Conservation (phyloP, 2,888 invertebrate genomes). For the Drosophila subquinaria region DNA sequence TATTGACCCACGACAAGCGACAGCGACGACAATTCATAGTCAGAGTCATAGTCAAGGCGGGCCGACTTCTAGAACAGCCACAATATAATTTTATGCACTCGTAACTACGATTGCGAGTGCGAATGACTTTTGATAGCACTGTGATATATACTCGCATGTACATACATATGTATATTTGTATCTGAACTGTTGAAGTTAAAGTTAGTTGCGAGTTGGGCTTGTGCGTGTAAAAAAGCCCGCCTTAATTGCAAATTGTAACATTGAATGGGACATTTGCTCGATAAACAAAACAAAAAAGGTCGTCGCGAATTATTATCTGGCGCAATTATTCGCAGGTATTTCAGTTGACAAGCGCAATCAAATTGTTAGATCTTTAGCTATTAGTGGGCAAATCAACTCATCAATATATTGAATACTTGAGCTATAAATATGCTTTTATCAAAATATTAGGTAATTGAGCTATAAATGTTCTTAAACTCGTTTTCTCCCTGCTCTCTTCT, state of each 20-base stretch:
- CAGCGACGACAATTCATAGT: not conserved
- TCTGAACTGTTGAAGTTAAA: slow-evolving; percentile 15
- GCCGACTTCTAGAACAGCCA: slow-evolving; percentile 22
- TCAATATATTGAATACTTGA: slow-evolving; percentile 5
- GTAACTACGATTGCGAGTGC: slow-evolving; percentile 1
- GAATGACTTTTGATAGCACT: slow-evolving; percentile 33
- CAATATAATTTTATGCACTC: slow-evolving; percentile 31
- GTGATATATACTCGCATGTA: slow-evolving; percentile 1
- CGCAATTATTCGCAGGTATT: slow-evolving; percentile 14
- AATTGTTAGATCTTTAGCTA: slow-evolving; percentile 1
- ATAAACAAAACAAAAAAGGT: slow-evolving; percentile 29
- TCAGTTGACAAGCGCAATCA: slow-evolving; percentile 11
- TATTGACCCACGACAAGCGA: slow-evolving; percentile 11
- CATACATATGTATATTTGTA: slow-evolving; percentile 3
- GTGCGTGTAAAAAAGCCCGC: slow-evolving; percentile 20
- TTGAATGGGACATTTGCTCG: slow-evolving; percentile 32
- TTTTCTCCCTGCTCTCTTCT: not conserved
- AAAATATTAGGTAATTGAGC: not conserved
- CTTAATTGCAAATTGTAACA: slow-evolving; percentile 61
- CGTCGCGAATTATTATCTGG: slow-evolving; percentile 20
- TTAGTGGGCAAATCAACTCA: not conserved
- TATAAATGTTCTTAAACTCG: not conserved
- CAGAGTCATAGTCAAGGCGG: slow-evolving; percentile 19
- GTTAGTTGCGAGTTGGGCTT: slow-evolving; percentile 30
- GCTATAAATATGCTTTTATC: slow-evolving; percentile 1